These are phyloP conservation scores for Seriola aureovittata DNA, from an alignment of 2,113 vertebrate genomes.

Conservation along the genomic window DNA sequence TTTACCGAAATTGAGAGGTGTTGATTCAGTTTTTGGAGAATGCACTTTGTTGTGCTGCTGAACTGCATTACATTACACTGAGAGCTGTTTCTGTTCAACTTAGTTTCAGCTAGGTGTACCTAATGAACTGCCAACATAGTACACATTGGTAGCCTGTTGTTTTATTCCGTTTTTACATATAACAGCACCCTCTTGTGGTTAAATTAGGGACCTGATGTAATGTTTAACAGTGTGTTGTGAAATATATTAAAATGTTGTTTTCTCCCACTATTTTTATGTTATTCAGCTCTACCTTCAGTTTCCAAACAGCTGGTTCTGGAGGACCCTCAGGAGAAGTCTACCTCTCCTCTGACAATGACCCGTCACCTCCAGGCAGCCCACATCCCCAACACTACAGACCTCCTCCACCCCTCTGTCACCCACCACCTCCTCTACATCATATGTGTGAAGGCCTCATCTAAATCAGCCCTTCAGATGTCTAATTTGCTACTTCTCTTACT, in stretches of 20 bases:
- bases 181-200: constrained; percentile 40
- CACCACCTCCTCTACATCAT: constrained; percentile 57
- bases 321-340: constrained; percentile 32
- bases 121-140: too few relatives aligned
- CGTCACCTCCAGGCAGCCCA: constrained; percentile 68
- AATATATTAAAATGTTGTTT: not conserved
- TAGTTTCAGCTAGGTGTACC: too few relatives aligned
- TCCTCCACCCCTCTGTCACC: constrained; percentile 54
- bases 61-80: too few relatives aligned
- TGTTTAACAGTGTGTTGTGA: not conserved
- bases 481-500: not conserved
- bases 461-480: not conserved
- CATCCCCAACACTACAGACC: constrained; percentile 25
- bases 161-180: not conserved
- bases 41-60: too few relatives aligned
- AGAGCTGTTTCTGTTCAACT: too few relatives aligned
- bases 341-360: constrained; percentile 73
- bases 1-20: too few relatives aligned
- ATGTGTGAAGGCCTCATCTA: not conserved
- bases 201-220: not conserved
- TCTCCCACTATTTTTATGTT: too few relatives aligned
- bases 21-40: too few relatives aligned
- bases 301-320: constrained; percentile 21
- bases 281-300: constrained; percentile 11
- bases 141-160: not conserved